Conservation (phyloP, 2,797 vertebrate species). For the Esox masquinongy region DNA sequence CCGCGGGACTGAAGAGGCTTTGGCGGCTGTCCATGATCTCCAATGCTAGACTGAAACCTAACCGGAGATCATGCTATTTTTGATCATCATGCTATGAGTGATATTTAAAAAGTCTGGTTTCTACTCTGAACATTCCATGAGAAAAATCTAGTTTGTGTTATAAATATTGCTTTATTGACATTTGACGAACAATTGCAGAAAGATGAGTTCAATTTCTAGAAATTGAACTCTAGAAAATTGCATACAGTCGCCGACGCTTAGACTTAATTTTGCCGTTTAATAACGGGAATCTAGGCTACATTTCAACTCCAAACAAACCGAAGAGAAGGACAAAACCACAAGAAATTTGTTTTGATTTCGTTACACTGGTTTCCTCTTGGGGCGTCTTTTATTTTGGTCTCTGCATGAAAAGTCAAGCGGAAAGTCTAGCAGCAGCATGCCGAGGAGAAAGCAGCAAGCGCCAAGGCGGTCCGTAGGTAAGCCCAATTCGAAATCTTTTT, state of each 20-base stretch:
- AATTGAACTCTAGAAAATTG: too few relatives aligned
- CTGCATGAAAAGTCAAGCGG: constrained; percentile 93
- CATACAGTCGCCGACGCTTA: constrained; percentile 7
- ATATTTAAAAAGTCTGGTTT: constrained; percentile 16
- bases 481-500: constrained; percentile 42
- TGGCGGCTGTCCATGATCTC: constrained; percentile 47
- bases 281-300: constrained; percentile 40
- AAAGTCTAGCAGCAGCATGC: constrained; percentile 88
- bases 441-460: constrained; percentile 98
- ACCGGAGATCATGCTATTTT: constrained; percentile 46
- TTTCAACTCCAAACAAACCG: constrained; percentile 20
- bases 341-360: constrained; percentile 46
- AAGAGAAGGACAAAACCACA: constrained; percentile 40
- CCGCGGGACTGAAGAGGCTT: constrained; percentile 73
- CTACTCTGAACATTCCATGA: constrained; percentile 53
- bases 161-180: not conserved
- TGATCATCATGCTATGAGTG: constrained; percentile 58
- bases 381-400: constrained; percentile 67
- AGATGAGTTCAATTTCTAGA: constrained; percentile 29
- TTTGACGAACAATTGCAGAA: constrained; percentile 31
- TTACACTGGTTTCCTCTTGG: constrained; percentile 51
- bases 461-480: constrained; percentile 97
- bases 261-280: constrained; percentile 1
- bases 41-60: constrained; percentile 51
- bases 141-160: constrained; percentile 17